Base-by-base conservation (phyloP, 2,113 vertebrate species). In the Nyctibius bracteatus region DNA sequence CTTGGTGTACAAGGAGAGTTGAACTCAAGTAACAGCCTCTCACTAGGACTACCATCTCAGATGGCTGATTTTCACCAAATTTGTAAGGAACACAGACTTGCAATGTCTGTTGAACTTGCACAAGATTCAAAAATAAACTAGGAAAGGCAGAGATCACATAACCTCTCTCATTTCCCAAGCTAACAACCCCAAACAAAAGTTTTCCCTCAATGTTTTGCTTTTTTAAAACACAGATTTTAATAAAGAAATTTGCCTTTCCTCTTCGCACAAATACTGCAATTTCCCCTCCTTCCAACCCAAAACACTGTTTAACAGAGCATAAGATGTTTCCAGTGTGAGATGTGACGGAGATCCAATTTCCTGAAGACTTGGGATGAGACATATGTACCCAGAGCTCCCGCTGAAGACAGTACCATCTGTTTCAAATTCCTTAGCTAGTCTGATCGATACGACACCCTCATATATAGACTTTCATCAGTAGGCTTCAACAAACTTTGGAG, bases 311-410 rank as follows among this genome's bases (percentile, higher is more conserved):
- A 71, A 59, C 21, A 51, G 35, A 71, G 25, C 0, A 0, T n/a
- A 43, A 61, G 59, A 52, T 33, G 31, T 24, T 20, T 59, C 3
- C 12, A 37, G 9, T 6, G 8, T 20, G 49, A 25, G 61, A 85
- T 6, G 15, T 21, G 12, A 52, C 23, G n/a, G 35, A 14, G 16
- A 74, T 18, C 25, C 5, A 12, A 41, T 43, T 49, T 87, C 31
- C n/a, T 24, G 10, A 70, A 46, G 47, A 46, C 23, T 14, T 31
- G 35, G 37, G 44, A 59, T 12, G 8, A 88, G 44, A 39, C 5
- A 2, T 33, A 47, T 0, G 0, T 16, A 86, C n/a, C 37, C 52
- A 27, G 20, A 79, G 27, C 47, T 91, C 24, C 61, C 9, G 2
- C 22, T 71, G 70, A 81, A 79, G 30, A 8, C 25, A 18, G 11